Percentiles rank a stretch among this genome's conserved stretches.
Evolutionary conservation across 2,797 vertebrate species (phyloP).

Genomic region (Novumbra hubbsi): DNA sequence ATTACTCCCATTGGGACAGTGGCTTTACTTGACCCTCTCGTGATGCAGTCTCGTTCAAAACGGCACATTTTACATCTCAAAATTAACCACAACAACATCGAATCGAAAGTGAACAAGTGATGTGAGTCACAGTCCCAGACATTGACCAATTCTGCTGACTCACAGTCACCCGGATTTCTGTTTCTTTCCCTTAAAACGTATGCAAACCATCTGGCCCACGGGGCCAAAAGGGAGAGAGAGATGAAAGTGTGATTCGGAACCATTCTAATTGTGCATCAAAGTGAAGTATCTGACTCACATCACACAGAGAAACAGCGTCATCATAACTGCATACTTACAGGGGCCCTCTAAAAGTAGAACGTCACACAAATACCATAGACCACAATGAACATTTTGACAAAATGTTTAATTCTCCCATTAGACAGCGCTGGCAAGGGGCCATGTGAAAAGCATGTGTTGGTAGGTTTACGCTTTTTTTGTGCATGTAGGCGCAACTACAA

Average conservation of each 20-base stretch:
- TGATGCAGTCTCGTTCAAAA: conserved; percentile 35
- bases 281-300: conserved; percentile 12
- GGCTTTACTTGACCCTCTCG: conserved; percentile 40
- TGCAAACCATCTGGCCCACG: conserved; percentile 31
- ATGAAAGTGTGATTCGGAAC: neutral
- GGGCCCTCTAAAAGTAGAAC: neutral
- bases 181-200: conserved; percentile 28
- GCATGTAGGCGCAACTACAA: neutral
- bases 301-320: conserved; percentile 19
- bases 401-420: neutral
- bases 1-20: conserved; percentile 37
- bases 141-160: conserved; percentile 54
- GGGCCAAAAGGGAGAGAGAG: conserved; percentile 19
- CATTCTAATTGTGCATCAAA: conserved; percentile 28
- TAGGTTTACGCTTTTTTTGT: neutral
- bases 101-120: conserved; percentile 18
- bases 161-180: conserved; percentile 29
- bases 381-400: neutral
- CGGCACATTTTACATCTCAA: conserved; percentile 39
- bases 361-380: neutral
- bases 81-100: conserved; percentile 39
- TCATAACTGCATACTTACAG: neutral
- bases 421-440: neutral
- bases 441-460: neutral
- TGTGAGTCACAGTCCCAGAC: conserved; percentile 37